A percentile compares a stretch with the other conserved stretches of the same genome.
Evolutionary conservation across 1,140 invertebrate genomes (phyloP).

Genomic region (Trichogramma pretiosum): DNA sequence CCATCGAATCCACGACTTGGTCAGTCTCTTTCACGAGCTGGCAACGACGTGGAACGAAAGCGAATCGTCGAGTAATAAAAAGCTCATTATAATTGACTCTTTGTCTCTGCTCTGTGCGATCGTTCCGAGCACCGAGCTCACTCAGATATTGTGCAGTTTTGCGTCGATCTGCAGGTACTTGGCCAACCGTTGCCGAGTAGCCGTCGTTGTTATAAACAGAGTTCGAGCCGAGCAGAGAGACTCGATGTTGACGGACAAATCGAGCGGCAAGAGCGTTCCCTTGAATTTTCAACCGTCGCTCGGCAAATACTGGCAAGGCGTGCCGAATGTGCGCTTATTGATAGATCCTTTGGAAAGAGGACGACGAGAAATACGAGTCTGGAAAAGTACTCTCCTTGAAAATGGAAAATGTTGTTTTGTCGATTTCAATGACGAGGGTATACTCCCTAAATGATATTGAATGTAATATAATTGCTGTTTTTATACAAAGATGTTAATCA

Average conservation of each 20-base stretch:
- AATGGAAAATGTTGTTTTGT: conserved; percentile 20
- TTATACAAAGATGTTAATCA: too few relatives aligned
- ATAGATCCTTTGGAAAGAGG: conserved; percentile 23
- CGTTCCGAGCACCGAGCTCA: background rate
- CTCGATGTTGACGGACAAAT: conserved; percentile 1
- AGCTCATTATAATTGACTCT: conserved; percentile 55
- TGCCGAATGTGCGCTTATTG: conserved; percentile 38
- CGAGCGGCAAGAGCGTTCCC: conserved; percentile 8
- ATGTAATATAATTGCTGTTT: too few relatives aligned
- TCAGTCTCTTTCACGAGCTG: conserved; percentile 41
- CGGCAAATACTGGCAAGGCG: conserved; percentile 39
- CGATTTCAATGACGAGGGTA: conserved; percentile 23
- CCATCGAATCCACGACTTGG: conserved; percentile 40
- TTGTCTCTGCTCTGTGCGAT: conserved; percentile 44
- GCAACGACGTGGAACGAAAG: conserved; percentile 32
- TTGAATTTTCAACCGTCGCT: conserved; percentile 29
- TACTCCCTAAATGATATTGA: too few relatives aligned
- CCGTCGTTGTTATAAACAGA: conserved; percentile 52
- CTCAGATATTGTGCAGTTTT: conserved; percentile 24
- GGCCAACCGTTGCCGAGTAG: conserved; percentile 42
- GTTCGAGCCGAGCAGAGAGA: conserved; percentile 46
- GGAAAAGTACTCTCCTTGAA: conserved; percentile 35
- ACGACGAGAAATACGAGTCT: conserved; percentile 31
- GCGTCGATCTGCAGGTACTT: conserved; percentile 49
- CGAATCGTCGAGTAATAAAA: conserved; percentile 29